Evolutionary conservation across 2,888 invertebrate genomes (phyloP).

Genomic region (Rhaphigaster nebulosa): DNA sequence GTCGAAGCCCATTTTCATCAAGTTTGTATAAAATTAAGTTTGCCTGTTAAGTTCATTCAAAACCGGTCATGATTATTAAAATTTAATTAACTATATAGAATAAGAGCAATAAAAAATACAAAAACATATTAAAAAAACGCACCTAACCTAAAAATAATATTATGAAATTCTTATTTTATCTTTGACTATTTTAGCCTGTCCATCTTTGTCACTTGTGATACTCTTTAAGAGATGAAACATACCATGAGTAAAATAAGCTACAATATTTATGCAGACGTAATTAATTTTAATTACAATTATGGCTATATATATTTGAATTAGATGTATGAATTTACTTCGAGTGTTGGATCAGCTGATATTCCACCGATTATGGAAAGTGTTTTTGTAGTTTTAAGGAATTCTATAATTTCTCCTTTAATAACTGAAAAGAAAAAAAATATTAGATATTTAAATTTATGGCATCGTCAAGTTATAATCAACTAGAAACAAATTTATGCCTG

Average conservation of each 20-base stretch:
- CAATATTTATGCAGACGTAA: neutral
- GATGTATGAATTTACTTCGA: neutral
- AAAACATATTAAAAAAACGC: too few relatives aligned
- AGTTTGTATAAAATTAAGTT: too few relatives aligned
- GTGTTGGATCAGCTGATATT: neutral
- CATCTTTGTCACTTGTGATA: neutral
- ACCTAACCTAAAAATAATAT: too few relatives aligned
- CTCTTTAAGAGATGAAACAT: neutral
- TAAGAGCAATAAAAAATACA: too few relatives aligned
- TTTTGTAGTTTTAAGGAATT: neutral
- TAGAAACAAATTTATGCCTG: too few relatives aligned
- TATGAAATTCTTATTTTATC: neutral
- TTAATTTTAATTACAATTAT: neutral
- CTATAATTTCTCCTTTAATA: neutral
- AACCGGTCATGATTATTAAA: too few relatives aligned
- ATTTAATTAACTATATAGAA: too few relatives aligned
- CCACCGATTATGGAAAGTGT: neutral
- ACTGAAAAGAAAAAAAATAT: neutral
- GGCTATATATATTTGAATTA: neutral
- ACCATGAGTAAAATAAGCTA: neutral
- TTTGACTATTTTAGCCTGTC: neutral
- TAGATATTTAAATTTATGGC: neutral
- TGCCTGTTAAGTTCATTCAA: too few relatives aligned
- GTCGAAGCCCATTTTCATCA: too few relatives aligned
- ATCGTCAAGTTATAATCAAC: too few relatives aligned